Evolutionary conservation across 2,113 vertebrate species (phyloP), one percentile per base, ranked within the genome.

Genomic region (Mormyrus iriodes): DNA sequence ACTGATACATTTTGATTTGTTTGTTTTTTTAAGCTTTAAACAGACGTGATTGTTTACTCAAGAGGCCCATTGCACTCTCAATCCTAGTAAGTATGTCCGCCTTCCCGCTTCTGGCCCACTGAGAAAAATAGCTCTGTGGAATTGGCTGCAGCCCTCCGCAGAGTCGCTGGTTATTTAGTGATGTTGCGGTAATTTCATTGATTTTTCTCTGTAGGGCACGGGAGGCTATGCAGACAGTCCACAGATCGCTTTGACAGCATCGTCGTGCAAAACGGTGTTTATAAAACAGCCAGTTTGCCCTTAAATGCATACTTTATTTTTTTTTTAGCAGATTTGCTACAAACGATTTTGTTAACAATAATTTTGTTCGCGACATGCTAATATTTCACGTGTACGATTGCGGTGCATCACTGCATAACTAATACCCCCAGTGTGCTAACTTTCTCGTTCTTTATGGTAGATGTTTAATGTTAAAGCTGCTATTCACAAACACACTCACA

Each of bases 101-200:
- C 13, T 55, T 51, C 5, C 49, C 12, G 24, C 19, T 53, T 35
- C 27, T 39, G 51, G 51, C 31, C 85, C 51, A n/a, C 51, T 19
- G 49, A 27, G 85, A 86, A 15, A 86, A 86, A 39, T 21, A 35
- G 85, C 85, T 39, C 2, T 35, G 31, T 35, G 85, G 27, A 55
- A 53, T 86, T 53, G 85, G 85, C 51, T 53, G 44, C 49, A 51
- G 49, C 48, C 48, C n/a, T 31, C 51, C 13, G 27, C n/a, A 51
- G n/a, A 52, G 21, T 48, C 4, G 46, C 39, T 44, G 21, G 83
- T 53, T 86, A 86, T 52, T 86, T 86, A 86, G 85, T 86, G 85
- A 86, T 35, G 49, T 53, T 86, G 85, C 51, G 48, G 49, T 86
- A 86, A 86, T 86, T 53, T 53, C 51, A 86, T 53, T 86, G 85